Evolutionary conservation across 2,113 vertebrate species (phyloP), one percentile per base, ranked within the genome.

Genomic region (Ammodytes dubius): DNA sequence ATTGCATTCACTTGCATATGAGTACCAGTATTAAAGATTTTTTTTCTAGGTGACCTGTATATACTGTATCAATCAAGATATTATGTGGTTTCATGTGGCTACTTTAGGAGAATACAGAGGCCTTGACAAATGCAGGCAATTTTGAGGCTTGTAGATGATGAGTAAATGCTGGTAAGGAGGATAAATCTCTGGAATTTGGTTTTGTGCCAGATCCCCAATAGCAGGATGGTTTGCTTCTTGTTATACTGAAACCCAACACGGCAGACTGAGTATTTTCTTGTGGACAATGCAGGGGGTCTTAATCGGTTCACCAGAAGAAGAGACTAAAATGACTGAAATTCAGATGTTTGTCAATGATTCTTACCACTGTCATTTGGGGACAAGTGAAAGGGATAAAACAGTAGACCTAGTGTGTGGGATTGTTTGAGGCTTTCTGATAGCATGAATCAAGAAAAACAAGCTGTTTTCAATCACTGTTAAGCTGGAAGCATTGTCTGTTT

Each of bases 391-490:
- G 46, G 42, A 58, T 46, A 49, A 68, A 54, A 82, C 54, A 59
- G 57, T 45, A 64, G 37, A 70, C 59, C 46, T 49, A 47, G 71
- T 79, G 56, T 83, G 71, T 74, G 78, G 71, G 70, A 82, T 84
- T 86, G 70, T 89, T 83, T 77, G 83, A 52, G 68, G 77, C 61
- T 81, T 74, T 87, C 78, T 86, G 70, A 88, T 87, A 74, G 59
- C 52, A 65, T 64, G 65, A 88, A 77, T 87, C 74, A 75, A 76
- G 59, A 50, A 69, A 74, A 65, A 11, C 0, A 59, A 72, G 56
- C 82, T 88, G 70, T 89, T 93, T 92, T 85, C 86, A 86, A 90
- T 89, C 81, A 80, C n/a, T 58, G 61, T 87, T 70, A 86, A 81
- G 89, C 82, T 88, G 69, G 54, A 75, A 87, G 86, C 66, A 39